phyloP scores from a whole-genome alignment of 1,140 invertebrate genomes.

The Drosophila orena region DNA sequence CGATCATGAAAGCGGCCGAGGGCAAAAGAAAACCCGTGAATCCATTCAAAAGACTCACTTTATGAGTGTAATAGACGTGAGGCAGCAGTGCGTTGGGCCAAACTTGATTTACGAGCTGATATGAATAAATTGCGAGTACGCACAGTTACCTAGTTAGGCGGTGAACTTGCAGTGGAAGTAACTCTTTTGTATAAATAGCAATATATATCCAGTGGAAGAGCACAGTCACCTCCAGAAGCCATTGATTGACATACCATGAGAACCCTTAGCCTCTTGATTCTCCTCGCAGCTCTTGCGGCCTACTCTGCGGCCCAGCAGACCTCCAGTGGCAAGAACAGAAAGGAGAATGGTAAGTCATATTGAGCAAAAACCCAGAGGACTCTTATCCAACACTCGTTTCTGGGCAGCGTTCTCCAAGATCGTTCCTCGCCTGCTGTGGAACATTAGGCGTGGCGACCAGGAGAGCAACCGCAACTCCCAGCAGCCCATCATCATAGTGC shows the following conservation, averaged over 20 bases:
- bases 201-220: neutral
- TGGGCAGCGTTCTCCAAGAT: constrained; percentile 18
- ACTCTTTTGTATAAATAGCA: constrained; percentile 49
- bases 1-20: constrained; percentile 55
- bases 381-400: too few species aligned
- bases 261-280: constrained; percentile 17
- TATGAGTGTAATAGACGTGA: constrained; percentile 65
- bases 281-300: constrained; percentile 15
- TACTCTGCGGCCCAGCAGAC: constrained; percentile 10
- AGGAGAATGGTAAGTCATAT: constrained; percentile 14
- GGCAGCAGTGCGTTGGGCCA: constrained; percentile 1
- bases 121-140: constrained; percentile 27
- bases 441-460: constrained; percentile 23
- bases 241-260: constrained; percentile 38
- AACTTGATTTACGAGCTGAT: constrained; percentile 71
- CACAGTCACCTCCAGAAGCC: constrained; percentile 50
- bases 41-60: constrained; percentile 27
- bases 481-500: constrained; percentile 44
- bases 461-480: constrained; percentile 20
- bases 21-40: constrained; percentile 31
- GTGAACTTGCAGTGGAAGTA: too few species aligned
- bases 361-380: fast-evolving
- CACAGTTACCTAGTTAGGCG: constrained; percentile 27
- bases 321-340: neutral
- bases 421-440: constrained; percentile 54